A percentile compares a stretch with the other conserved stretches of the same genome.
Conservation (phyloP, 2,113 vertebrate genomes). For the Damaliscus lunatus region DNA sequence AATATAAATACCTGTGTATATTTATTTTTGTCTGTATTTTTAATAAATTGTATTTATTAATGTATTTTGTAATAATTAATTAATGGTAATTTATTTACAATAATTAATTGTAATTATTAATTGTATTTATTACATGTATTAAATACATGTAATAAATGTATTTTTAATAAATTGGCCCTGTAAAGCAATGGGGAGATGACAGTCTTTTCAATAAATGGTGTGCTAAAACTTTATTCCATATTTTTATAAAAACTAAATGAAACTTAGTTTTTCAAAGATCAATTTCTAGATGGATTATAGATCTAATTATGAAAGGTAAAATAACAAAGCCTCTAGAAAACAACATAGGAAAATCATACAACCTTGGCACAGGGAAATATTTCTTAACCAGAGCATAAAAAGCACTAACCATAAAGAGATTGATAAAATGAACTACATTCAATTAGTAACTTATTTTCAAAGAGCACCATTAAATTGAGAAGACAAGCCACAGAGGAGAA, state of each 20-base stretch:
- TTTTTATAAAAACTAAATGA: constrained; percentile 14
- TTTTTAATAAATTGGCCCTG: not conserved
- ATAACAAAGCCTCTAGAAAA: not conserved
- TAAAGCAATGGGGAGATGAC: not conserved
- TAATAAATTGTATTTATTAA: too few relatives aligned
- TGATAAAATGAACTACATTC: not conserved
- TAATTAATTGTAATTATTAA: too few relatives aligned
- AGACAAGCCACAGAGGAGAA: not conserved
- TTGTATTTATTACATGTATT: too few relatives aligned
- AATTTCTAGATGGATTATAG: not conserved
- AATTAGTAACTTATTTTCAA: constrained; percentile 33
- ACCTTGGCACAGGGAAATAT: not conserved
- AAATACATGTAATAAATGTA: not conserved
- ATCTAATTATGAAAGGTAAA: not conserved
- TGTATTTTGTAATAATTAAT: too few relatives aligned
- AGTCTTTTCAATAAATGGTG: not conserved
- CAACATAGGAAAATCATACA: not conserved
- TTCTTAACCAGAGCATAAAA: constrained; percentile 2
- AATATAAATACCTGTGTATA: not conserved
- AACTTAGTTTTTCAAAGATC: not conserved
- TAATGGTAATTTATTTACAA: too few relatives aligned
- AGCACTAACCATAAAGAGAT: not conserved
- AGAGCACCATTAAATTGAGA: not conserved
- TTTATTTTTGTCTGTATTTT: not conserved
- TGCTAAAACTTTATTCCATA: not conserved